phyloP scores from a whole-genome alignment of 2,888 invertebrate species.

The Rhimphoctona megacephalus region DNA sequence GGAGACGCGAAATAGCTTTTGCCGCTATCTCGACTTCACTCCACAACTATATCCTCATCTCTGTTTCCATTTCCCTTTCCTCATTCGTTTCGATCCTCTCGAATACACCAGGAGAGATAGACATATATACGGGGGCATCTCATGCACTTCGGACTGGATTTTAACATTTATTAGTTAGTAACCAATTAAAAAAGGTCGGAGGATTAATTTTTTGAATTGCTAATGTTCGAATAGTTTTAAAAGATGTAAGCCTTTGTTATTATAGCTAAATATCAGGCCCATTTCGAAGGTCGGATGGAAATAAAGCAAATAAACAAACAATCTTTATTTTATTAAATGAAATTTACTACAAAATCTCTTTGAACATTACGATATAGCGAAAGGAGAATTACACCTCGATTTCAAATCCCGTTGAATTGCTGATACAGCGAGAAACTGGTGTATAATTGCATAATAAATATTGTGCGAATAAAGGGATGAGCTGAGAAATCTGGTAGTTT shows the following conservation, averaged over 20 bases:
- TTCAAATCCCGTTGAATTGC: conserved; percentile 44
- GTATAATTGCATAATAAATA: conserved; percentile 57
- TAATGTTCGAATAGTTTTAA: neutral
- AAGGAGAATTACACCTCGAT: conserved; percentile 29
- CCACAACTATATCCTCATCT: conserved; percentile 47
- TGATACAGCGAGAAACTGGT: conserved; percentile 52
- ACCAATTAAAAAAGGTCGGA: neutral
- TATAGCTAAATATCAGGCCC: neutral
- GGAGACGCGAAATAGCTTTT: conserved; percentile 62
- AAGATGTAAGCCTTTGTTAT: neutral
- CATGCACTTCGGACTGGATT: neutral
- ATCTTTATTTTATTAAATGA: neutral
- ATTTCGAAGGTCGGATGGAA: neutral
- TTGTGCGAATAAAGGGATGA: neutral
- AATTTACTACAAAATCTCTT: neutral
- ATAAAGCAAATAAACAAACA: conserved; percentile 28
- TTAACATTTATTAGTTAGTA: neutral
- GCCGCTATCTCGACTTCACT: conserved; percentile 60
- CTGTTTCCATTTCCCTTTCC: conserved; percentile 15
- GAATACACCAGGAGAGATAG: neutral
- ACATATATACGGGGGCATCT: neutral
- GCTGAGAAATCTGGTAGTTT: conserved; percentile 5
- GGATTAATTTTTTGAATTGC: too few species aligned
- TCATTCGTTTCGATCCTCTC: neutral
- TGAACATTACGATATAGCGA: conserved; percentile 19